Conservation (phyloP, 2,888 invertebrate species). For the Phaedon cochleariae region DNA sequence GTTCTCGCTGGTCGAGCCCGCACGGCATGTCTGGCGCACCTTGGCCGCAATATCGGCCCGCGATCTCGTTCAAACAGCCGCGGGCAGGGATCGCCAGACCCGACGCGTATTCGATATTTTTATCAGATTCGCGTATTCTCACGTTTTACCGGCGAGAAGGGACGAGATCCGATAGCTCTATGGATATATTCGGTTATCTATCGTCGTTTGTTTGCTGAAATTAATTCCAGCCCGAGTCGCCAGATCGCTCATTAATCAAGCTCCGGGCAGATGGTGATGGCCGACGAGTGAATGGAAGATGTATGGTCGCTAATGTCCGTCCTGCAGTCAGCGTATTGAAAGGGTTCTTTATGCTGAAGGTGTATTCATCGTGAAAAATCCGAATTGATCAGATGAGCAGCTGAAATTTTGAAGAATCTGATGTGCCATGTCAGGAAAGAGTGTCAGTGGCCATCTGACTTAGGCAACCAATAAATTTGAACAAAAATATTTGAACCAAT, state of each 20-base stretch:
- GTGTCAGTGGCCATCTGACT: no score
- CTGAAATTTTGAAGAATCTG: no score
- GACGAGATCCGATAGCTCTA: slow-evolving; percentile 52
- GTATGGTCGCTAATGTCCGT: slow-evolving; percentile 20
- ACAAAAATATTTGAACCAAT: no score
- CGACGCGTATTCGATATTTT: slow-evolving; percentile 57
- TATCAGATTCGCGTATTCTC: slow-evolving; percentile 63
- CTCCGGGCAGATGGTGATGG: slow-evolving; percentile 46
- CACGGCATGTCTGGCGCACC: slow-evolving; percentile 56
- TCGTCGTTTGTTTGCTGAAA: slow-evolving; percentile 60
- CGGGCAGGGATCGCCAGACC: slow-evolving; percentile 41
- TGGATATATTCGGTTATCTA: slow-evolving; percentile 54
- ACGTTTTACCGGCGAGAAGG: slow-evolving; percentile 58
- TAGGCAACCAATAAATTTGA: no score
- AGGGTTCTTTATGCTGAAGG: neutral
- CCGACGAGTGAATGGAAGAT: slow-evolving; percentile 37
- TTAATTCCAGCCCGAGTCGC: slow-evolving; percentile 58
- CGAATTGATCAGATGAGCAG: neutral
- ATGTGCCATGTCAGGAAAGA: no score
- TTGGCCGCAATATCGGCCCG: slow-evolving; percentile 49
- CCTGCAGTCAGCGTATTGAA: slow-evolving; percentile 3
- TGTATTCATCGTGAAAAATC: slow-evolving; percentile 8
- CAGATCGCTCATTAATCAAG: slow-evolving; percentile 60
- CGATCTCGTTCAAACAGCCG: slow-evolving; percentile 57
- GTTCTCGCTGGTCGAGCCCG: slow-evolving; percentile 41